Percentiles rank a stretch among this genome's conserved stretches.
Conservation (phyloP, 1,140 invertebrate genomes). For the Macrosteles quadrilineatus region DNA sequence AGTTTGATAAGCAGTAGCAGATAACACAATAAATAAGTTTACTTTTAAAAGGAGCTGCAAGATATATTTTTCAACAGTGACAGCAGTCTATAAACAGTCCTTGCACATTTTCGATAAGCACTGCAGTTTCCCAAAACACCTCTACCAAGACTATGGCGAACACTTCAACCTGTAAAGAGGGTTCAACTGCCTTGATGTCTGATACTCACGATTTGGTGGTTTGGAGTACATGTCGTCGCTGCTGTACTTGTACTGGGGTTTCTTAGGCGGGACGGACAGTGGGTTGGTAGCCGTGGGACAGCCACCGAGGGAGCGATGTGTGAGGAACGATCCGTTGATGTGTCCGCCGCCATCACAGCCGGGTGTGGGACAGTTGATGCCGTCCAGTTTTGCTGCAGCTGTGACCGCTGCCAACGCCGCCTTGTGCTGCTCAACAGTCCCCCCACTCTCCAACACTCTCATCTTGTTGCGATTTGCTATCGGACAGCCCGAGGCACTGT, state of each 20-base stretch:
- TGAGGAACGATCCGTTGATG: conserved; percentile 82
- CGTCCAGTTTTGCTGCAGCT: conserved; percentile 57
- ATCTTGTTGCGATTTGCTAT: conserved; percentile 91
- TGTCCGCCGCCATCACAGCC: conserved; percentile 85
- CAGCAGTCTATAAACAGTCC: no score
- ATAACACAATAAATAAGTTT: no score
- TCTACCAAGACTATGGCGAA: no score
- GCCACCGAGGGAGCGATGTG: conserved; percentile 86
- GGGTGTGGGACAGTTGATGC: conserved; percentile 81
- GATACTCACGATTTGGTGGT: conserved; percentile 72
- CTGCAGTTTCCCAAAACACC: no score
- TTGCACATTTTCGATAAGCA: no score
- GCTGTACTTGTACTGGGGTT: conserved; percentile 41
- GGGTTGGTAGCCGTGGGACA: conserved; percentile 63
- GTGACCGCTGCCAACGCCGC: conserved; percentile 65
- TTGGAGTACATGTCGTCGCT: conserved; percentile 61
- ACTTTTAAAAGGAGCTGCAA: no score
- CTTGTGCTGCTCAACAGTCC: conserved; percentile 81
- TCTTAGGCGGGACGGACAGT: conserved; percentile 39
- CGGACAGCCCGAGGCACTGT: conserved; percentile 87
- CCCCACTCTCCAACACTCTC: conserved; percentile 82
- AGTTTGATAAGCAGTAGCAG: no score
- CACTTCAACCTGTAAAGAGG: no score
- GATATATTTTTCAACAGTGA: no score
- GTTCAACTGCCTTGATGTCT: no score